Base-by-base conservation (phyloP, 2,888 invertebrate genomes). In the Brachypalpus laphriformis region DNA sequence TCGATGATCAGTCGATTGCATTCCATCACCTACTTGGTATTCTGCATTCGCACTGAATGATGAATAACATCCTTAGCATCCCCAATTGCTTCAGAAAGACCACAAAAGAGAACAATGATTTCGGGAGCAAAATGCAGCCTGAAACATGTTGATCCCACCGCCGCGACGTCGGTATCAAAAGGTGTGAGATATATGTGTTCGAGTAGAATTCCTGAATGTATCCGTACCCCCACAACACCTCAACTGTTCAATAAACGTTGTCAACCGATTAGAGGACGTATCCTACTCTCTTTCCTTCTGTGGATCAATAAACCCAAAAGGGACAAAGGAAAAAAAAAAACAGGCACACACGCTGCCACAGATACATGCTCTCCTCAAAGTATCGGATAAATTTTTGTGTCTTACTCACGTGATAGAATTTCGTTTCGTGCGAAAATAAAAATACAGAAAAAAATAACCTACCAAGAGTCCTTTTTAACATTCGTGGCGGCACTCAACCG, bases 371-470 rank as follows among this genome's bases (percentile, higher is more conserved):
- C 56, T 25, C 25, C 40, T 47, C 11, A 37, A 47, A 9, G 57
- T 54, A 72, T 82, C 45, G 20, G 59, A 65, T 59, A 57, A 47
- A 70, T 82, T 76, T 56, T 78, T 82, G 72, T 82, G 40, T 78
- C 61, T 56, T 78, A 66, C 68, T 82, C 49, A 78, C 72, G 82
- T 82, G 82, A 72, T 72, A 82, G 71, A 78, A 82, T 82, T 82
- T 61, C 54, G 25, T 56, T 70, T 82, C 8, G 49, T 20, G 25
- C 56, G 22, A 22, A 76, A 63, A 37, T 8, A 42, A 28, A 57
- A 20, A 47, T n/a, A 37, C 28, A 47, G 28, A 63, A 57, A 37
- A 59, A 20, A 45, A 34, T 42, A 34, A n/a, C 14, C 45, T 22
- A 42, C 57, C 18, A 34, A 63, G 47, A 47, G 49, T 57, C 65